Base-by-base conservation (phyloP, 1,140 invertebrate genomes). In the Microplitis mediator region DNA sequence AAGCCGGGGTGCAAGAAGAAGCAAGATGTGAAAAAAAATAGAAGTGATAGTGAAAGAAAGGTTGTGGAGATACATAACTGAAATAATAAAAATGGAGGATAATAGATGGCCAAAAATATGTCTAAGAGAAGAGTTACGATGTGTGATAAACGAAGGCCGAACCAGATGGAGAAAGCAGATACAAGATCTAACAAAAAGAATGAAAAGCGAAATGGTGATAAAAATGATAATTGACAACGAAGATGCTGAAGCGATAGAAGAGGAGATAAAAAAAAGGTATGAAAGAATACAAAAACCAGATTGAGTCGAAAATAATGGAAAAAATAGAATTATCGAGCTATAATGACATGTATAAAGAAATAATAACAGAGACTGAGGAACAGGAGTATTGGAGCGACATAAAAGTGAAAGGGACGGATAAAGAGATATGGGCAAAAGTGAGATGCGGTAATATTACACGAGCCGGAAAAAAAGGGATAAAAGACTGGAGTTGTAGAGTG, bases 341-440 rank as follows among this genome's bases (percentile, higher is more conserved):
- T 11, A 54, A 4, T n/a, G n/a, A n/a, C n/a, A n/a, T n/a, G n/a
- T n/a, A n/a, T n/a, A n/a, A n/a, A n/a, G n/a, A n/a, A n/a, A 54
- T 54, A 54, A 54, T 54, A 4, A 16, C 11, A 13, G 14, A 16
- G 51, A 54, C 3, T 13, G 51, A n/a, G 11, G 11, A 54, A 3
- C 11, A 54, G 4, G 14, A 54, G 4, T 54, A 54, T 16, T 54
- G 51, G 51, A 16, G 14, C 51, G 51, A 54, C 3, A 54, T 3
- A 54, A 11, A 54, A 4, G 14, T n/a, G 14, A n/a, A 13, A 54
- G 11, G 51, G 3, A 11, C 11, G 14, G 60, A 62, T 4, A 62
- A 62, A 62, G 60, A 62, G 34, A 62, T 13, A 4, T 62, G 60
- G 60, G 60, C 60, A 4, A 62, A 32, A 35, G 60, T 62, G 31